Base-by-base conservation (phyloP, 2,797 vertebrate genomes). In the Psittacula echo region DNA sequence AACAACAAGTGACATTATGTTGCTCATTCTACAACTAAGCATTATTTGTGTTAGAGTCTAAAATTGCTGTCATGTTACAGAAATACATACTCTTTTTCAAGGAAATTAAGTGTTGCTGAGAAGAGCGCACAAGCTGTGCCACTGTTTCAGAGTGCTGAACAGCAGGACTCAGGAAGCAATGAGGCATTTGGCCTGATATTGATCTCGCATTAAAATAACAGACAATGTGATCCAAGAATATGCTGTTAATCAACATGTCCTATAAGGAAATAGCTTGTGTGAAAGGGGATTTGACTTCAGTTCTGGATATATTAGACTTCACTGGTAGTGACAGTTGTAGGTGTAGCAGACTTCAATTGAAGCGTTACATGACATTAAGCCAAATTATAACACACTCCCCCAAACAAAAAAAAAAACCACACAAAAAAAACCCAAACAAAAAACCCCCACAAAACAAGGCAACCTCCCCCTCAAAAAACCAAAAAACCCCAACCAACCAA, bases 201-300 rank as follows among this genome's bases (percentile, higher is more conserved):
- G 78, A 72, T 91, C 66, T 80, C 0, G 1, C 47, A 74, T 65
- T 42, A 80, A 94, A 91, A 34, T 76, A 80, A 39, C 19, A 64
- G n/a, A 85, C 92, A 90, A 90, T 86, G 51, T 51, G 64, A 51
- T 96, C 92, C 71, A 84, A 83, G 85, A 85, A 79, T 73, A 85
- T 65, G 34, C 53, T 93, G 92, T 85, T 95, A 91, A 87, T 87
- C 51, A 85, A 70, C 65, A 60, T 74, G 53, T 53, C 73, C 42
- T 76, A 39, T 53, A 47, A 56, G 90, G 92, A 90, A 95, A 85
- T 79, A 91, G 48, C 56, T 83, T 68, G 10, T 62, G 12, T 83
- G 39, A 89, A 84, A 65, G 47, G n/a, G 89, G 34, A 89, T 87
- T 7, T 67, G 56, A 14, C n/a, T 87, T 85, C 18, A 58, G 8